Conservation (phyloP, 92 coral and sea anemone species). For the Phenganax subtilis region DNA sequence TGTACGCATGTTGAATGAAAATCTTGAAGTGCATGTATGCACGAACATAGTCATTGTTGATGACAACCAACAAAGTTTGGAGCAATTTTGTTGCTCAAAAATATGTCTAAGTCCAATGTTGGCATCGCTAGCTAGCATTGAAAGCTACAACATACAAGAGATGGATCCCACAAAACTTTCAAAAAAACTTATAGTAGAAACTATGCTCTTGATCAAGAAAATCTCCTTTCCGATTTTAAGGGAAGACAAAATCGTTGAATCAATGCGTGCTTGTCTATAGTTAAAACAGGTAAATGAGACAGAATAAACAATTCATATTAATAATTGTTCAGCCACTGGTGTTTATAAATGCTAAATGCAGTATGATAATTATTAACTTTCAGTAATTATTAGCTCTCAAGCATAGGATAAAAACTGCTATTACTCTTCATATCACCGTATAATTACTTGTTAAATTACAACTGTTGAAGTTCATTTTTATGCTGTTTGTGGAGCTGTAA, state of each 20-base stretch:
- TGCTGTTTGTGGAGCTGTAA: too few species aligned
- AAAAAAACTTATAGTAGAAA: slow-evolving; percentile 32
- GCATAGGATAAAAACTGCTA: too few species aligned
- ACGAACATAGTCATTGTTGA: slow-evolving; percentile 19
- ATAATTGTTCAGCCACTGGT: background rate
- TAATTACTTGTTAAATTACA: too few species aligned
- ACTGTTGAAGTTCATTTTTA: too few species aligned
- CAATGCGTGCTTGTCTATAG: background rate
- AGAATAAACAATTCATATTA: background rate
- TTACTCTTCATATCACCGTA: too few species aligned
- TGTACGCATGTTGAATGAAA: slow-evolving; percentile 28
- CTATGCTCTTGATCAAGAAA: slow-evolving; percentile 26
- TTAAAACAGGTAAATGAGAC: too few species aligned
- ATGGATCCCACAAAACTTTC: slow-evolving; percentile 48
- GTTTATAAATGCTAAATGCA: too few species aligned
- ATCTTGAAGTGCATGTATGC: slow-evolving; percentile 10
- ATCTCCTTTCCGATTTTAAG: background rate
- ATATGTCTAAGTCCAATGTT: slow-evolving; percentile 41
- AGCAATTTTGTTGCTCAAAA: slow-evolving; percentile 43
- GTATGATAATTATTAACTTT: too few species aligned
- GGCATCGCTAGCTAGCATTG: slow-evolving; percentile 37
- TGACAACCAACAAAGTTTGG: slow-evolving; percentile 28
- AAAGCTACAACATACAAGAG: slow-evolving; percentile 45
- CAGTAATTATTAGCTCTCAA: too few species aligned
- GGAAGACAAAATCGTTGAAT: background rate